phyloP scores from a whole-genome alignment of 2,888 invertebrate species.

The Cotesia congregata region DNA sequence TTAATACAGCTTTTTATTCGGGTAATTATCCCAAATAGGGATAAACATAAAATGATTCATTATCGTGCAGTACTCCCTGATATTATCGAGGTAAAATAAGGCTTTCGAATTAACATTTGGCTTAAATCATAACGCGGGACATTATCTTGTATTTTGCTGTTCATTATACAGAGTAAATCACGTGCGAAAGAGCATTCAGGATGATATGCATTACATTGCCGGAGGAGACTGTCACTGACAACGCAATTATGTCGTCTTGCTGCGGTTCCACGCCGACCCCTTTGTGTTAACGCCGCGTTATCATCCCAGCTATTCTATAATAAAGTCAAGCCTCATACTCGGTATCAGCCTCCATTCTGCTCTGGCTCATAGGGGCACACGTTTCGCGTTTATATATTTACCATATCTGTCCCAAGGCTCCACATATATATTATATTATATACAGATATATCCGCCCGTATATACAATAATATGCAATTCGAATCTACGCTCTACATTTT shows the following conservation, averaged over 20 bases:
- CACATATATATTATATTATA: background rate
- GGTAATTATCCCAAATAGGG: no score
- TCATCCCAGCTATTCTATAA: constrained; percentile 36
- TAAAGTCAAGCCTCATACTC: constrained; percentile 14
- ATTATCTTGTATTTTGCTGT: constrained; percentile 37
- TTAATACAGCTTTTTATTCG: no score
- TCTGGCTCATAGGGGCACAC: background rate
- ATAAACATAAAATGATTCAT: no score
- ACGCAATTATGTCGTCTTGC: constrained; percentile 63
- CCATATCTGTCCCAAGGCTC: background rate
- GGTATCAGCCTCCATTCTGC: background rate
- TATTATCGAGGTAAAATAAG: background rate
- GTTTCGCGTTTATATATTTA: background rate
- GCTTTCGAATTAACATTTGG: constrained; percentile 19
- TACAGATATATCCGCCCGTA: no score
- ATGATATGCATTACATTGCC: constrained; percentile 45
- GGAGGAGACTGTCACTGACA: constrained; percentile 61
- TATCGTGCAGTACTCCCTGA: no score
- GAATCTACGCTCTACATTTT: background rate
- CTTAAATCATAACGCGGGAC: constrained; percentile 39
- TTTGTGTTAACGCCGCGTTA: constrained; percentile 46
- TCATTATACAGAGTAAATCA: constrained; percentile 26
- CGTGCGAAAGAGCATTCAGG: constrained; percentile 29
- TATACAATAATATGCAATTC: no score
- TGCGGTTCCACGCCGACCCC: constrained; percentile 56